phyloP scores from a whole-genome alignment of 2,888 invertebrate genomes.

The Neria commutata region DNA sequence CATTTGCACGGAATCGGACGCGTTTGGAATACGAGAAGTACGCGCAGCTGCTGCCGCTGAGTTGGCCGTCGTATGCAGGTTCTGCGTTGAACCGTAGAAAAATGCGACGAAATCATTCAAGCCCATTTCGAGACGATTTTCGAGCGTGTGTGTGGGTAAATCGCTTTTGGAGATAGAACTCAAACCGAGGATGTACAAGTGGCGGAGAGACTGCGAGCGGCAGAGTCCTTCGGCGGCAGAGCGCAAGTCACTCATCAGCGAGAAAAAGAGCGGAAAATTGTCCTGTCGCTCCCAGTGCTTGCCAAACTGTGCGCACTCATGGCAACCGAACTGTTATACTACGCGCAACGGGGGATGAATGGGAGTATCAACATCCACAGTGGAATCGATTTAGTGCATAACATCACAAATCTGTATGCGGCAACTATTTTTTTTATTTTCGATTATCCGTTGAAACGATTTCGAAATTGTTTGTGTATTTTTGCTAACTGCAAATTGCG shows the following conservation, averaged over 20 bases:
- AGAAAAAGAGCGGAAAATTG: background rate
- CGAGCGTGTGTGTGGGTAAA: background rate
- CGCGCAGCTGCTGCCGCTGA: constrained; percentile 30
- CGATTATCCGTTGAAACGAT: background rate
- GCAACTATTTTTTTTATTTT: too few species aligned
- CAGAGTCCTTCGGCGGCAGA: background rate
- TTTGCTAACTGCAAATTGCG: background rate
- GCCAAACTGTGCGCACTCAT: too few species aligned
- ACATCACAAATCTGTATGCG: too few species aligned
- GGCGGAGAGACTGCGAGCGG: background rate
- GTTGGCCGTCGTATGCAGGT: constrained; percentile 44
- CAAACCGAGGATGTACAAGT: background rate
- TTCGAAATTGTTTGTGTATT: background rate
- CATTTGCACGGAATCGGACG: constrained; percentile 47
- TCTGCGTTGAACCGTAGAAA: constrained; percentile 59
- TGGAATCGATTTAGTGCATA: too few species aligned
- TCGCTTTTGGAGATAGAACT: background rate
- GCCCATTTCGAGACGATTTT: constrained; percentile 45
- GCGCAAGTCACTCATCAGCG: background rate
- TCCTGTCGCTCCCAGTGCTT: background rate
- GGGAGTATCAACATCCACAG: too few species aligned
- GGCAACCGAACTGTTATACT: too few species aligned
- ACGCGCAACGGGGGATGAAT: too few species aligned
- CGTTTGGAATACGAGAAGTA: constrained; percentile 26
- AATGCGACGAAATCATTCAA: constrained; percentile 61